A percentile compares a stretch with the other conserved stretches of the same genome.
phyloP scores from a whole-genome alignment of 2,888 invertebrate species.

The Drosophila peninsularis region DNA sequence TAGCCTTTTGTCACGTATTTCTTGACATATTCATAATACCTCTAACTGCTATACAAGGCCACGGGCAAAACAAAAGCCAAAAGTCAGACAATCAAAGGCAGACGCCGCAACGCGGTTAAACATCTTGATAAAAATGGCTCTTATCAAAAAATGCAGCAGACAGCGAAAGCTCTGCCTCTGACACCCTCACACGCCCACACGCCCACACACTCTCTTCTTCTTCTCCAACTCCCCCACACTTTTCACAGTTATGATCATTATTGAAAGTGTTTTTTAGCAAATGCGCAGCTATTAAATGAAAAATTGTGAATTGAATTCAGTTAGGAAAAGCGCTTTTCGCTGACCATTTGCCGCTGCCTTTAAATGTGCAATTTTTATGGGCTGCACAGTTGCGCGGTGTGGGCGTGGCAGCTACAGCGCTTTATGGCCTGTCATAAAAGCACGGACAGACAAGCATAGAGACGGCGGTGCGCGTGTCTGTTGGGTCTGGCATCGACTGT shows the following conservation, averaged over 20 bases:
- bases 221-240: background rate
- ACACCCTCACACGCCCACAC: background rate
- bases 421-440: constrained; percentile 53
- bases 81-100: constrained; percentile 22
- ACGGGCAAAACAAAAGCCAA: constrained; percentile 12
- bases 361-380: constrained; percentile 57
- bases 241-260: constrained; percentile 9
- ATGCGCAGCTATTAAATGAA: constrained; percentile 3
- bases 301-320: constrained; percentile 30
- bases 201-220: background rate
- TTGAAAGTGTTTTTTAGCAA: constrained; percentile 2
- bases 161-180: background rate
- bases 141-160: constrained; percentile 19
- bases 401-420: constrained; percentile 39
- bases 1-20: background rate
- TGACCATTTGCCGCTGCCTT: constrained; percentile 36
- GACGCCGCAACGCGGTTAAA: constrained; percentile 10
- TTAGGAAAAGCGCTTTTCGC: constrained; percentile 18
- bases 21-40: constrained; percentile 2
- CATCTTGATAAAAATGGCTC: constrained; percentile 25
- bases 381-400: constrained; percentile 19
- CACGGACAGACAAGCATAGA: background rate
- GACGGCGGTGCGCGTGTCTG: constrained; percentile 25
- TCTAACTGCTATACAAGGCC: background rate
- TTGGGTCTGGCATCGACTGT: constrained; percentile 22